Evolutionary conservation across 2,888 invertebrate genomes (phyloP).

Genomic region (Drosophila suboccidentalis): DNA sequence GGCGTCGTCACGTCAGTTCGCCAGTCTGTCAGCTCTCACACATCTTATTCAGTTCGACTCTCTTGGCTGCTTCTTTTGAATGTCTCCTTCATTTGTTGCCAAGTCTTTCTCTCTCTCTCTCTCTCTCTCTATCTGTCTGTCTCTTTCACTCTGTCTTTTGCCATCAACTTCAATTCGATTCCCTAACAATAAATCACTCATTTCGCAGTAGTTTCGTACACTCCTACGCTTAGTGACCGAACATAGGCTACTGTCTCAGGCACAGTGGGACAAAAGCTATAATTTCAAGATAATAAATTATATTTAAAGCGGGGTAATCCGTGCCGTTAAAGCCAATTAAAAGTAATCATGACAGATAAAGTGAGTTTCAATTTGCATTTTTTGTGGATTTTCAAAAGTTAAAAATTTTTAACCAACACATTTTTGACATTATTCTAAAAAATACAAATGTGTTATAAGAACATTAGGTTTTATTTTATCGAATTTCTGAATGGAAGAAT

Average conservation of each 20-base stretch:
- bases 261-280: constrained; percentile 46
- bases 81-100: constrained; percentile 49
- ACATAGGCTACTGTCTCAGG: constrained; percentile 45
- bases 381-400: too few relatives aligned
- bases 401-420: too few relatives aligned
- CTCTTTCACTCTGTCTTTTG: constrained; percentile 31
- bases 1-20: constrained; percentile 42
- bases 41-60: constrained; percentile 68
- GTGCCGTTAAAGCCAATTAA: too few relatives aligned
- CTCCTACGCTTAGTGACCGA: constrained; percentile 59
- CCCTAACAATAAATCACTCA: constrained; percentile 84
- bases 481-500: too few relatives aligned
- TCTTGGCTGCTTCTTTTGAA: not conserved
- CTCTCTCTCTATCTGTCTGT: constrained; percentile 11
- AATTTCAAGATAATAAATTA: not conserved
- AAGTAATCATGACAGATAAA: too few relatives aligned
- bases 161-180: constrained; percentile 82
- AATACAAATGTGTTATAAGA: too few relatives aligned
- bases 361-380: too few relatives aligned
- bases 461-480: too few relatives aligned
- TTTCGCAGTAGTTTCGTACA: constrained; percentile 61
- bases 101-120: constrained; percentile 33
- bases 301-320: not conserved
- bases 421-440: too few relatives aligned
- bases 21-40: constrained; percentile 61